Evolutionary conservation across 2,888 invertebrate genomes (phyloP), one percentile per base, ranked within the genome.

Genomic region (Cantharis flavilabris): DNA sequence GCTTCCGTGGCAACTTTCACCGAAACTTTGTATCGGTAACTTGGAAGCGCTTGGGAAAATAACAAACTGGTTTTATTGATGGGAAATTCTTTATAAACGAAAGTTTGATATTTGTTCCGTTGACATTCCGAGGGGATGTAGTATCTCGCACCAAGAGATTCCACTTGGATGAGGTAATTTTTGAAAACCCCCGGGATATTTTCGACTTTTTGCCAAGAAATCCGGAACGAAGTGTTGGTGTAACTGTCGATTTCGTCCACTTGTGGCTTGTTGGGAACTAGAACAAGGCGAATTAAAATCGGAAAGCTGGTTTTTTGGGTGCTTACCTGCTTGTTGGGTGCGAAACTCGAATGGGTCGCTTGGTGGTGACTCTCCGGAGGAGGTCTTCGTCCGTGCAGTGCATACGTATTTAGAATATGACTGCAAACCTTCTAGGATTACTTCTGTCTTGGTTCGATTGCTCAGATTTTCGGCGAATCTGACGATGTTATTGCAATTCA

Each of bases 141-240:
- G 75, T 83, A 79, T 13, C 76, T 71, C 13, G 81, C 28, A n/a
- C 70, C 71, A 1, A 20, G 3, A 26, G 71, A 75, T 49, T 63
- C 23, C 9, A 83, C 73, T 0, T 63, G 67, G 14, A 84, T 65
- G n/a, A 30, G 30, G 70, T 83, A 84, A 9, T 20, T 69, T 64
- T 30, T 63, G 30, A 83, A 72, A 65, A 76, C 10, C 9, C 83
- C 83, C 1, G 81, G 82, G 26, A 82, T 76, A 49, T 80, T 78
- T 14, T 16, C 11, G 0, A 83, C 83, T 70, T 71, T 26, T 5
- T 72, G 28, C 85, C 85, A 85, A 20, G 67, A 75, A 62, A 84
- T 70, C 3, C 18, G 71, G 65, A 82, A 83, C 7, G 70, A 75
- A 9, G 69, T 80, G 30, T 69, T 77, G 14, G 74, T 69, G 10